A percentile compares a stretch with the other conserved stretches of the same genome.
Conservation (phyloP, 2,113 vertebrate genomes). For the Sakesphorus luctuosus region DNA sequence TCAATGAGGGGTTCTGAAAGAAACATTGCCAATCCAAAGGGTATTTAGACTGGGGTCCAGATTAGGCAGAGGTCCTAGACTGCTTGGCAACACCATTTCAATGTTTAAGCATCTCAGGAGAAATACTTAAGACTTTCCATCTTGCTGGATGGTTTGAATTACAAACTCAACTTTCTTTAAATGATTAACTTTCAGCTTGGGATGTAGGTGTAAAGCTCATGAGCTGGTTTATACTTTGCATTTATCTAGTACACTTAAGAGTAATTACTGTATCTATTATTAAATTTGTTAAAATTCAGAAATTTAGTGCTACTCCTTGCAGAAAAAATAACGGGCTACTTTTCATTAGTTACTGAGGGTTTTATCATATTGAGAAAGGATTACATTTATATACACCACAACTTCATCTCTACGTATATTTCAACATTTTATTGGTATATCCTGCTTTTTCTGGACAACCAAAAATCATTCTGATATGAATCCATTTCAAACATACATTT, state of each 20-base stretch:
- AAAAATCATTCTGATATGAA: neutral
- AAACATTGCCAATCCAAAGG: neutral
- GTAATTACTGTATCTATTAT: neutral
- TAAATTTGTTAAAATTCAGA: neutral
- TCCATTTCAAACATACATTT: neutral
- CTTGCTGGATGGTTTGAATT: slow-evolving; percentile 30
- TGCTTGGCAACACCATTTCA: neutral
- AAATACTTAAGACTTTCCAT: neutral
- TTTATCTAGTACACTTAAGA: neutral
- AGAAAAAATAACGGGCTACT: neutral
- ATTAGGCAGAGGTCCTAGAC: slow-evolving; percentile 10
- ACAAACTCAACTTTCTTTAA: neutral
- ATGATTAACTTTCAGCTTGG: neutral
- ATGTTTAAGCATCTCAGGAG: neutral
- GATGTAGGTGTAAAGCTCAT: slow-evolving; percentile 12
- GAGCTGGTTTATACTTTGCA: neutral
- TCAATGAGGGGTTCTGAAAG: neutral
- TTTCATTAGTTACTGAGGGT: neutral
- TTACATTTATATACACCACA: neutral
- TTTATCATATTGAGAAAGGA: neutral
- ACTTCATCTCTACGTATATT: neutral
- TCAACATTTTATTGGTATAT: neutral
- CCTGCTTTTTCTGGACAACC: neutral
- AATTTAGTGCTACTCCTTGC: neutral
- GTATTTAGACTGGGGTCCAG: slow-evolving; percentile 21